A percentile compares a stretch with the other conserved stretches of the same genome.
These are phyloP conservation scores for Glossosoma conforme DNA, from an alignment of 1,140 invertebrate genomes.

Conservation along the genomic window DNA sequence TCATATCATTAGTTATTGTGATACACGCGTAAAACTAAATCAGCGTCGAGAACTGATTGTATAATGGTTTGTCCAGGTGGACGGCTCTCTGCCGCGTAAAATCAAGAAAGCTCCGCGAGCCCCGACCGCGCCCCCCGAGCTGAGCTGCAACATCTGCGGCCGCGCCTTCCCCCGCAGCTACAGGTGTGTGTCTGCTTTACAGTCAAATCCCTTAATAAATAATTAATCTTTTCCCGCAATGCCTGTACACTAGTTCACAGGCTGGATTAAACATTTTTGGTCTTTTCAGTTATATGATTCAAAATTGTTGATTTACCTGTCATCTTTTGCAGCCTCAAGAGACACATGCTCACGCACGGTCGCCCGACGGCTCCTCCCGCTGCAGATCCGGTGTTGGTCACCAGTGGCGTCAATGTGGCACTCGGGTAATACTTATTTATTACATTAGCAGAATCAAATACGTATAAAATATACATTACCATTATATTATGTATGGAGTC, in stretches of 20 bases:
- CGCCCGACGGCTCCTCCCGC: neutral
- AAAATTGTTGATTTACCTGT: too few relatives aligned
- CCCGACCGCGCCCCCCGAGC: slow-evolving; percentile 31
- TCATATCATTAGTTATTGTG: slow-evolving; percentile 10
- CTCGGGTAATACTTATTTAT: too few relatives aligned
- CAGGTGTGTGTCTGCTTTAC: slow-evolving; percentile 56
- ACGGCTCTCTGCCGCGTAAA: too few relatives aligned
- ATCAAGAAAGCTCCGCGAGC: slow-evolving; percentile 15
- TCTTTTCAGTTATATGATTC: slow-evolving; percentile 6
- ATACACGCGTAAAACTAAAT: neutral
- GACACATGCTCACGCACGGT: slow-evolving; percentile 66
- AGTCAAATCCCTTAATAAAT: slow-evolving; percentile 54
- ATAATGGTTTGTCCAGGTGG: too few relatives aligned
- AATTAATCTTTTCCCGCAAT: too few relatives aligned
- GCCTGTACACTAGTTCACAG: too few relatives aligned
- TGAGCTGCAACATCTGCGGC: slow-evolving; percentile 52
- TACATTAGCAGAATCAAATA: too few relatives aligned
- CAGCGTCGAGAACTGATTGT: too few relatives aligned
- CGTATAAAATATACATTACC: too few relatives aligned
- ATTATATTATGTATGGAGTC: too few relatives aligned
- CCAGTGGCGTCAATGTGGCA: too few relatives aligned
- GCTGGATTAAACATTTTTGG: neutral
- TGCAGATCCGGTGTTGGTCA: too few relatives aligned
- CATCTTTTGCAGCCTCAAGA: slow-evolving; percentile 42
- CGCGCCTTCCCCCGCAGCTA: slow-evolving; percentile 60